Base-by-base conservation (phyloP, 2,797 vertebrate species). In the Acanthurus lineatus region DNA sequence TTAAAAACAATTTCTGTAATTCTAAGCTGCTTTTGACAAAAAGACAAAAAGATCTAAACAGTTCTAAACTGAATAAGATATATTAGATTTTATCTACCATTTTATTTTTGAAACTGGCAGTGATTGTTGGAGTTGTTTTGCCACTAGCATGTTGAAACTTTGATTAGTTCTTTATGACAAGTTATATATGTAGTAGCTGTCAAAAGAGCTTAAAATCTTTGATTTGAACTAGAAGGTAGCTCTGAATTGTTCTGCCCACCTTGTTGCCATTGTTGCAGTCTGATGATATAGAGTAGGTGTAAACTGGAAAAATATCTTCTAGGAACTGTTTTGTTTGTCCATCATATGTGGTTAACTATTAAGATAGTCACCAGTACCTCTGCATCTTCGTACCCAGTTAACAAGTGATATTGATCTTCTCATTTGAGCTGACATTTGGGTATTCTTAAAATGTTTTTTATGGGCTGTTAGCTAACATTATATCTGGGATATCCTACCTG, bases 401-500 rank as follows among this genome's bases (percentile, higher is more conserved):
- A 56, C 61, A 14, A 0, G 9, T 40, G 15, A 73, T 62, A 19
- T 22, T 16, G 42, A 65, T 56, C 69, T 69, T 65, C 42, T 67
- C 12, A 20, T 68, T 28, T 49, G 38, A 72, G 42, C 62, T 60
- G 42, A 68, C 51, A 5, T 32, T 32, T 32, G 28, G 28, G 28
- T 32, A 32, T 57, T 73, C 25, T 54, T 48, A 19, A 70, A 53
- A 35, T 47, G 2, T 22, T 20, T 52, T 54, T 53, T 9, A 4
- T 32, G 3, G 60, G 45, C 32, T 61, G 53, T 54, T 45, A 38
- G 44, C 49, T 16, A 42, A 52, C 8, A 64, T 56, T 40, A 38
- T 58, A 66, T 61, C 48, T 69, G 28, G 28, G 61, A 78, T 54
- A 48, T 72, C 42, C n/a, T 17, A 61, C 53, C 42, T 53, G 22